These are phyloP conservation scores for Nematopogon swammerdamellus DNA, from an alignment of 2,888 invertebrate species.

Conservation along the genomic window DNA sequence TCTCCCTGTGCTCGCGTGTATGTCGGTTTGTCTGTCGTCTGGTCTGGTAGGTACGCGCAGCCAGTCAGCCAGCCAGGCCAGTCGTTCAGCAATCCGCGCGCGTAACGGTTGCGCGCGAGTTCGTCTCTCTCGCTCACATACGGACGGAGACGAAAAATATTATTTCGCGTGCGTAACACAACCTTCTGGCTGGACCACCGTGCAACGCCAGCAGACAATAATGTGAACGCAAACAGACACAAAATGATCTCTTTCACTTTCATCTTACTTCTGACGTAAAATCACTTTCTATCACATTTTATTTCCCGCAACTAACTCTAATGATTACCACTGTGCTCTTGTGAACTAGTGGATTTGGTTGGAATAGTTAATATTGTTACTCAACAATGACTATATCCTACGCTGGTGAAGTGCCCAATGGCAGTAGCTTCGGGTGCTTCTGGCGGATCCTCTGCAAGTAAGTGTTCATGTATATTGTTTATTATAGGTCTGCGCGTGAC, in stretches of 20 bases:
- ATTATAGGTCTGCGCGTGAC: too few relatives aligned
- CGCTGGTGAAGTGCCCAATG: slow-evolving; percentile 87
- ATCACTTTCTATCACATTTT: neutral
- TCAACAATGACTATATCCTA: slow-evolving; percentile 83
- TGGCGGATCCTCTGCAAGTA: slow-evolving; percentile 87
- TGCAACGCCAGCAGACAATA: neutral
- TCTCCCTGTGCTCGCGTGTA: too few relatives aligned
- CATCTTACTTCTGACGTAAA: neutral
- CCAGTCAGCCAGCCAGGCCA: too few relatives aligned
- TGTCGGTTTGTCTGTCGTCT: too few relatives aligned
- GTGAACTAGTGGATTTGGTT: too few relatives aligned
- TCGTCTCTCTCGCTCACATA: too few relatives aligned
- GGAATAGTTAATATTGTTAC: neutral
- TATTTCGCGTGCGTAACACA: too few relatives aligned
- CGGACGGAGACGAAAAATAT: too few relatives aligned
- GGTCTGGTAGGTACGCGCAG: too few relatives aligned
- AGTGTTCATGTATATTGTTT: slow-evolving; percentile 41
- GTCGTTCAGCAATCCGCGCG: too few relatives aligned
- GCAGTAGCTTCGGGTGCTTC: slow-evolving; percentile 90
- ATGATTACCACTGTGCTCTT: neutral
- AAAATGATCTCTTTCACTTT: neutral
- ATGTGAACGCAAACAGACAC: neutral
- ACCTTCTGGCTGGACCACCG: neutral
- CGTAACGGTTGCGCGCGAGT: too few relatives aligned
- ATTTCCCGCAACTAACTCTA: neutral